Base-by-base conservation (phyloP, 2,113 vertebrate genomes). In the Pungitius pungitius region DNA sequence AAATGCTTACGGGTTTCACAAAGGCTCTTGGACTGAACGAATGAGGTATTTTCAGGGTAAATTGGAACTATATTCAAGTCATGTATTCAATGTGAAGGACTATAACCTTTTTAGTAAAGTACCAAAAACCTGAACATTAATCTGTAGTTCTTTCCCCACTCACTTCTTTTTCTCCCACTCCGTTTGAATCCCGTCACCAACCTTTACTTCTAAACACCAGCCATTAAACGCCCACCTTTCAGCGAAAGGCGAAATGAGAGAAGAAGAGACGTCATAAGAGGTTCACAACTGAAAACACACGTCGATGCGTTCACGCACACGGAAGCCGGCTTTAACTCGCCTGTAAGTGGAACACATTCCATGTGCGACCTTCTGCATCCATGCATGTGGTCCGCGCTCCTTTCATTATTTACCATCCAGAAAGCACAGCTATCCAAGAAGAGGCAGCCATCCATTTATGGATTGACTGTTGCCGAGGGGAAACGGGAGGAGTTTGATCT, bases 381-480 rank as follows among this genome's bases (percentile, higher is more conserved):
- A 74, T 58, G 61, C 56, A 75, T 88, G 81, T 70, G 85, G 78
- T 77, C 61, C 22, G 57, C 40, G 65, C 54, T 59, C 55, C 67
- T 73, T 22, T 76, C 52, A 81, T 82, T 86, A 73, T 78, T 86
- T 90, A 73, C 56, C 76, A 85, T 73, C 78, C 67, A 72, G 54
- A 27, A n/a, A 65, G 78, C 66, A 52, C 83, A 85, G 82, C 85
- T 89, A 85, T 85, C 70, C 73, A 55, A 33, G 65, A 81, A 80
- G 83, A 85, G 73, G 69, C 58, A 85, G 80, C 78, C 83, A 76
- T 79, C 85, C 71, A 87, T 90, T 88, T 90, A 78, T 69, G 68
- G 66, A 73, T 69, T 40, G 52, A 75, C 75, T 85, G 81, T 59
- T 73, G 58, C n/a, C 43, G 69, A 35, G 37, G 37, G 37, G 14